A percentile compares a stretch with the other conserved stretches of the same genome.
These are phyloP conservation scores for Naso thynnoides DNA, from an alignment of 2,797 vertebrate genomes.

Conservation along the genomic window DNA sequence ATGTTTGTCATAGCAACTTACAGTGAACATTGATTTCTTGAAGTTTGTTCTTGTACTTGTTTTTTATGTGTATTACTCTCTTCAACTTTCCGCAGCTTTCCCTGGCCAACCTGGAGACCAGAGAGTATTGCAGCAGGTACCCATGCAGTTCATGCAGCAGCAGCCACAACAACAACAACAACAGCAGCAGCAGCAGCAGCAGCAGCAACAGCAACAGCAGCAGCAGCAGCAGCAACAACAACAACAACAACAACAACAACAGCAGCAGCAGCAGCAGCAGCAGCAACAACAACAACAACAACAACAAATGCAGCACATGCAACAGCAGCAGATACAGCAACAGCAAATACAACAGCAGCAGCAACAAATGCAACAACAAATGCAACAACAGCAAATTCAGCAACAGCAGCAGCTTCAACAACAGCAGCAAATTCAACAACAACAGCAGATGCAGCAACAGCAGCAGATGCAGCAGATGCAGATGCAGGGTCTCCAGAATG, in stretches of 20 bases:
- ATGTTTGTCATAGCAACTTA: neutral
- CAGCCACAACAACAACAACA: conserved; percentile 64
- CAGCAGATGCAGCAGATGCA: conserved; percentile 83
- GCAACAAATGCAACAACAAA: conserved; percentile 78
- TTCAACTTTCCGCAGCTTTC: conserved; percentile 84
- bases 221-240: conserved; percentile 68
- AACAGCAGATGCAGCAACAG: conserved; percentile 83
- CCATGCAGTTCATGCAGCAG: conserved; percentile 93
- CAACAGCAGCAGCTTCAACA: conserved; percentile 70
- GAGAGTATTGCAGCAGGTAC: conserved; percentile 94
- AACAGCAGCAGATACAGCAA: conserved; percentile 71
- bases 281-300: conserved; percentile 61
- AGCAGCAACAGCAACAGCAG: conserved; percentile 74
- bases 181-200: conserved; percentile 85
- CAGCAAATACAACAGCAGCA: conserved; percentile 82
- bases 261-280: conserved; percentile 60
- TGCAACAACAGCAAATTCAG: conserved; percentile 76
- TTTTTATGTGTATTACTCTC: neutral
- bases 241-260: conserved; percentile 78
- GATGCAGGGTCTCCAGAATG: conserved; percentile 84
- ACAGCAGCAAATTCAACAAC: conserved; percentile 54
- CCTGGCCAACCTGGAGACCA: conserved; percentile 93
- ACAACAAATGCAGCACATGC: conserved; percentile 64
- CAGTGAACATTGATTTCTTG: neutral
- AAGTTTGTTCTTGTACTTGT: neutral